Evolutionary conservation across 2,797 vertebrate species (phyloP).

Genomic region (Ispidina lecontei): DNA sequence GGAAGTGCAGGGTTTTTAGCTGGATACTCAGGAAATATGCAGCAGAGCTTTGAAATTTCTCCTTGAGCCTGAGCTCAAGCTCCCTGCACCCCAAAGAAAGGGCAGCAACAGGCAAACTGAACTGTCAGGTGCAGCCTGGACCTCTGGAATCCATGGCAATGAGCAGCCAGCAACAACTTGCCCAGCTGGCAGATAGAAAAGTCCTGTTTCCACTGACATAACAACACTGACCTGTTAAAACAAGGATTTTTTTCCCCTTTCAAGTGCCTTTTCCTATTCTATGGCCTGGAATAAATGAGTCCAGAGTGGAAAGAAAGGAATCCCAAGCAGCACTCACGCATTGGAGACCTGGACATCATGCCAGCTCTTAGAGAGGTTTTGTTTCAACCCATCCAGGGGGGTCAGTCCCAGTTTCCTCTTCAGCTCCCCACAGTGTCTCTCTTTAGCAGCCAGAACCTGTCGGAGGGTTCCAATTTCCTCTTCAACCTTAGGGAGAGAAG

Average conservation of each 20-base stretch:
- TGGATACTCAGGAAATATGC: not conserved
- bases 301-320: too few species aligned
- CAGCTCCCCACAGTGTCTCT: conserved; percentile 90
- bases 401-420: conserved; percentile 94
- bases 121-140: not conserved
- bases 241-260: not conserved
- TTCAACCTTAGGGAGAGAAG: conserved; percentile 85
- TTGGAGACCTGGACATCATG: conserved; percentile 95
- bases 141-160: fast-evolving
- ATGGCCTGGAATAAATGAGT: too few species aligned
- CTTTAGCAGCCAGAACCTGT: conserved; percentile 95
- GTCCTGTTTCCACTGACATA: fast-evolving
- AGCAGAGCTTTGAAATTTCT: not conserved
- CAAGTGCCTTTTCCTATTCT: not conserved
- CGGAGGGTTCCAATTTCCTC: conserved; percentile 95
- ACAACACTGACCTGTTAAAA: not conserved
- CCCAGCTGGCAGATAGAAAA: fast-evolving
- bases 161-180: not conserved
- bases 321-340: conserved; percentile 82
- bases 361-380: conserved; percentile 92
- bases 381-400: conserved; percentile 88
- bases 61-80: not conserved
- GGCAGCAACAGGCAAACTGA: not conserved
- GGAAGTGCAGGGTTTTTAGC: not conserved
- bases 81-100: fast-evolving